phyloP scores from a whole-genome alignment of 2,113 vertebrate genomes.

The Labrus mixtus region DNA sequence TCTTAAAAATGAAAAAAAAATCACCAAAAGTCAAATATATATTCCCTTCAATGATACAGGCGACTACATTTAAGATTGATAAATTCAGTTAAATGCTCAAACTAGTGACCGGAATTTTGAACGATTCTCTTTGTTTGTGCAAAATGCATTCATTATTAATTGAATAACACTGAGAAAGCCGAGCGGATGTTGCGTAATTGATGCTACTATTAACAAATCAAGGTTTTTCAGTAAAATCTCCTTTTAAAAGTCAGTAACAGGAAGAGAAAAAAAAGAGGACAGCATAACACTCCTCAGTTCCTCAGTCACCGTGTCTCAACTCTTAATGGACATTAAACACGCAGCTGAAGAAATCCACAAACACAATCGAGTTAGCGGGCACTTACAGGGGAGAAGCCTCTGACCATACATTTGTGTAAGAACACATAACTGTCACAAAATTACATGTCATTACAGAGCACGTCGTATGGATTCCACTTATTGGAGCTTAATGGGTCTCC shows the following conservation, averaged over 20 bases:
- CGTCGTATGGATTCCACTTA: slow-evolving; percentile 78
- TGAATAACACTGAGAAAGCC: slow-evolving; percentile 38
- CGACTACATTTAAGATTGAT: no score
- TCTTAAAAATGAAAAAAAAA: no score
- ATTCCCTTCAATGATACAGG: no score
- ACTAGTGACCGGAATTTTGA: not conserved
- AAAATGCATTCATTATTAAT: slow-evolving; percentile 51
- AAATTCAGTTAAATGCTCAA: no score
- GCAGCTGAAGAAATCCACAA: slow-evolving; percentile 73
- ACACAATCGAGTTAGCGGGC: slow-evolving; percentile 84
- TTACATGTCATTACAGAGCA: slow-evolving; percentile 79
- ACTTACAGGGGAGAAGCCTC: slow-evolving; percentile 76
- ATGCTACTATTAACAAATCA: slow-evolving; percentile 69
- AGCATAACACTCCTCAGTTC: slow-evolving; percentile 70
- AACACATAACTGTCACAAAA: slow-evolving; percentile 84
- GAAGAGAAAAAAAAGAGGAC: slow-evolving; percentile 26
- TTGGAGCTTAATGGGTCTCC: slow-evolving; percentile 76
- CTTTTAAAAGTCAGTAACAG: slow-evolving; percentile 6
- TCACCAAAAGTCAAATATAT: no score
- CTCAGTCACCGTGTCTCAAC: slow-evolving; percentile 68
- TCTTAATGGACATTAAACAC: slow-evolving; percentile 84
- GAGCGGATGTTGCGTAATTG: slow-evolving; percentile 59
- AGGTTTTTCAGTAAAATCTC: slow-evolving; percentile 66
- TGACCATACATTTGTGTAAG: slow-evolving; percentile 82
- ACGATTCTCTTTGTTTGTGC: slow-evolving; percentile 36